Evolutionary conservation across 2,113 vertebrate genomes (phyloP).

Genomic region (Monopterus albus): DNA sequence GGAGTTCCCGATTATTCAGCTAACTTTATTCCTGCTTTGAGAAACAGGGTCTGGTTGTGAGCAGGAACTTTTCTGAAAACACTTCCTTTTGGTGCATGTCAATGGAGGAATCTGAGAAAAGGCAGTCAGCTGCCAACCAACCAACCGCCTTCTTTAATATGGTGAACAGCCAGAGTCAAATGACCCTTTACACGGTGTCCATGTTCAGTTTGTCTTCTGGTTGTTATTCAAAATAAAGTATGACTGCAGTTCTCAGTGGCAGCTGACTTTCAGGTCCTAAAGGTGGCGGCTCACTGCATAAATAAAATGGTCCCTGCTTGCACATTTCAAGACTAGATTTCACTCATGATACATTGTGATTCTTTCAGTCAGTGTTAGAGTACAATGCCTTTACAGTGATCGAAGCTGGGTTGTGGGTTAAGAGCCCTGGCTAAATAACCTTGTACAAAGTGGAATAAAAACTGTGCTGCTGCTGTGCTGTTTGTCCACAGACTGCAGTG

Average conservation of each 20-base stretch:
- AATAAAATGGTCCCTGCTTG: conserved; percentile 10
- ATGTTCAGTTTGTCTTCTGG: conserved; percentile 10
- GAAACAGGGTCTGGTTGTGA: background rate
- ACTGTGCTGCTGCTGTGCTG: conserved; percentile 43
- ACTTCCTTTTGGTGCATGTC: background rate
- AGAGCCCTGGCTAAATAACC: background rate
- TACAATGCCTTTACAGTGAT: background rate
- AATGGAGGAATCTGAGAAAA: conserved; percentile 16
- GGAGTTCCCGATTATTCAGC: no score
- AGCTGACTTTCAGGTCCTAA: conserved; percentile 18
- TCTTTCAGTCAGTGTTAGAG: conserved; percentile 6
- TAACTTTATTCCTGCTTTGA: background rate
- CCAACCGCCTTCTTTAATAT: no score
- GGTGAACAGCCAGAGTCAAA: conserved; percentile 1
- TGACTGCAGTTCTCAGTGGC: conserved; percentile 18
- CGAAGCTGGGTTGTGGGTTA: no score
- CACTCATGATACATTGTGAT: background rate
- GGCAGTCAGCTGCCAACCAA: conserved; percentile 1
- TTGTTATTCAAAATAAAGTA: conserved; percentile 32
- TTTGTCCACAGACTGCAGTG: conserved; percentile 49
- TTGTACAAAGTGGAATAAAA: background rate
- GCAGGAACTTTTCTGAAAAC: background rate
- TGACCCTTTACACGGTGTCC: conserved; percentile 18
- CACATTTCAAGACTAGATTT: conserved; percentile 17
- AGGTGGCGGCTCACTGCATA: no score